Base-by-base conservation (phyloP, 2,888 invertebrate species). In the Invenusta paracnida region DNA sequence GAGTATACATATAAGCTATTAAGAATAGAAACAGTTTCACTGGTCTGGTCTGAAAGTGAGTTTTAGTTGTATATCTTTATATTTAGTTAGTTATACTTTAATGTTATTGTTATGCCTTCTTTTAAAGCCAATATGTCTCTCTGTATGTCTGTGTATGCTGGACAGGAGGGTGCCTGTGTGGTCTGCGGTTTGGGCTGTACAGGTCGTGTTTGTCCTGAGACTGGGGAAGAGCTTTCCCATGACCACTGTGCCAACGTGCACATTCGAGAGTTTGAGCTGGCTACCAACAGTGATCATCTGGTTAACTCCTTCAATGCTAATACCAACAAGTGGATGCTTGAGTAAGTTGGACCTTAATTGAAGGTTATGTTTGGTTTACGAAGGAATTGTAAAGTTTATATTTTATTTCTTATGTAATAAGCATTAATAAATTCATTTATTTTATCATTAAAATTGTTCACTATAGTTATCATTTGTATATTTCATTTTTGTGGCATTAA, bases 131-230 rank as follows among this genome's bases (percentile, higher is more conserved):
- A n/a, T n/a, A n/a, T n/a, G n/a, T n/a, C n/a, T n/a, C n/a, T n/a
- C n/a, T n/a, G n/a, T n/a, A n/a, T n/a, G n/a, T n/a, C n/a, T n/a
- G n/a, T n/a, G n/a, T n/a, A n/a, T n/a, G n/a, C 48, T 48, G 48
- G 5, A 17, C 48, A 92, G 92, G 93, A 93, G 88, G 93, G 93
- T 13, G 91, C 90, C 87, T 90, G 93, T 87, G 92, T 92, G 87
- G 91, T 94, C 89, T 93, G 93, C 93, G 97, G 97, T 0, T 90
- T 98, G 67, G 94, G 96, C 0, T 95, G 95, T 90, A 95, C 83
- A 13, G 83, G 83, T 17, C 30, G 48, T 31, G 66, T 83, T 2
- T n/a, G n/a, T n/a, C 13, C 2, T 1, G 48, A 30, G 2, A n/a
- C 11, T 25, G 27, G 23, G 25, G 2, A 17, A 25, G 1, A 29